Conservation (phyloP, 1,140 invertebrate species). For the Campoletis sonorensis region DNA sequence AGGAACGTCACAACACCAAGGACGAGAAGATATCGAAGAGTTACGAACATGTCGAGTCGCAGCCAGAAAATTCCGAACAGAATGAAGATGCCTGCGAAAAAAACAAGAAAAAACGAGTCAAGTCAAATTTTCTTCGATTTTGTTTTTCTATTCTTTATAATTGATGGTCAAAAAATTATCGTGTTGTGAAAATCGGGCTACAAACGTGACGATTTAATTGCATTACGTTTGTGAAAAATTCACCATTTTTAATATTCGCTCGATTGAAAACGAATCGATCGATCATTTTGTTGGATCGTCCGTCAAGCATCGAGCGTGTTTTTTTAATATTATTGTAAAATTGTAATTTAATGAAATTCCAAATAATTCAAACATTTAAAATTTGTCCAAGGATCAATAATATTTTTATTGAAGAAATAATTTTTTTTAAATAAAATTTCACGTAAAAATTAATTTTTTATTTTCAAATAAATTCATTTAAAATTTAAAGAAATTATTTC, state of each 20-base stretch:
- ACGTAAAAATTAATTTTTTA: too few species aligned
- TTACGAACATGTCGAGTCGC: slow-evolving; percentile 96
- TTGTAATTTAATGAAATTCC: too few species aligned
- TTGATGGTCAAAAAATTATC: slow-evolving; percentile 20
- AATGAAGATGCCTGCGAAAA: slow-evolving; percentile 85
- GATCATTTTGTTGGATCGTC: slow-evolving; percentile 44
- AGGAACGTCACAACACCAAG: slow-evolving; percentile 93
- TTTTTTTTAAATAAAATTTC: too few species aligned
- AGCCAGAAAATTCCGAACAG: slow-evolving; percentile 95
- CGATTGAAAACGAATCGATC: slow-evolving; percentile 65
- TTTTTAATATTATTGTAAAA: neutral
- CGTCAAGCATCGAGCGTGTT: slow-evolving; percentile 68
- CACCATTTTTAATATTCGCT: slow-evolving; percentile 66
- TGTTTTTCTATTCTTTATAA: neutral
- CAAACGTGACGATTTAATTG: slow-evolving; percentile 62
- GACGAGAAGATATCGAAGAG: slow-evolving; percentile 91
- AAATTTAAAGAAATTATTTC: too few species aligned
- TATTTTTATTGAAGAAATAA: neutral
- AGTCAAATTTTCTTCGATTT: neutral
- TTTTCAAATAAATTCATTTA: too few species aligned
- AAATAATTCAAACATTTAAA: too few species aligned
- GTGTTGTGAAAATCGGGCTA: slow-evolving; percentile 71
- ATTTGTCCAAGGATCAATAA: too few species aligned
- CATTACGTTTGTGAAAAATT: slow-evolving; percentile 71
- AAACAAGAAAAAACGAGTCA: slow-evolving; percentile 50